A percentile compares a stretch with the other conserved stretches of the same genome.
Evolutionary conservation across 2,888 invertebrate species (phyloP).

Genomic region (Drosophila ustulata): DNA sequence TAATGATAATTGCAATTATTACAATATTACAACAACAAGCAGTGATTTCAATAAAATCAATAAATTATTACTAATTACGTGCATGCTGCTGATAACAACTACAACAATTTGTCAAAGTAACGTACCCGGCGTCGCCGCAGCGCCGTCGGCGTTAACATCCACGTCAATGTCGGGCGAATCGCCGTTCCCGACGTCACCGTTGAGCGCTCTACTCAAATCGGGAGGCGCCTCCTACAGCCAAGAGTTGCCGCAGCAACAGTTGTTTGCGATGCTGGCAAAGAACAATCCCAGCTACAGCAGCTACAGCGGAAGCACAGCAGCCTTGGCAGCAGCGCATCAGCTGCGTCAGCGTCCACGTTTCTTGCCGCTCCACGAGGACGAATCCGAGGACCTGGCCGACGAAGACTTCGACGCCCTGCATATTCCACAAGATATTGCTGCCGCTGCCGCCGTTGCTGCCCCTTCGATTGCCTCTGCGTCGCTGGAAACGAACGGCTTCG

Average conservation of each 20-base stretch:
- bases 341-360: constrained; percentile 56
- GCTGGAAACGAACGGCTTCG: constrained; percentile 81
- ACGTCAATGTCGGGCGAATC: constrained; percentile 39
- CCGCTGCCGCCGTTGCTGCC: constrained; percentile 30
- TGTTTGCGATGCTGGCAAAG: constrained; percentile 78
- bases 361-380: constrained; percentile 60
- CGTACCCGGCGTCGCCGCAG: constrained; percentile 41
- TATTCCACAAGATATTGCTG: constrained; percentile 57
- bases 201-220: constrained; percentile 69
- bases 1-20: constrained; percentile 70
- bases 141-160: constrained; percentile 46
- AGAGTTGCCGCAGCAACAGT: constrained; percentile 77
- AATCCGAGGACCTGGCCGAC: constrained; percentile 46
- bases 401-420: constrained; percentile 64
- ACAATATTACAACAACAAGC: constrained; percentile 50
- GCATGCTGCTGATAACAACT: constrained; percentile 76
- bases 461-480: constrained; percentile 66
- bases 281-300: constrained; percentile 46
- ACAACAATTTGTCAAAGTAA: constrained; percentile 79
- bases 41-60: constrained; percentile 82
- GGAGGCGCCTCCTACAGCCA: constrained; percentile 76
- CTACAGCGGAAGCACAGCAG: constrained; percentile 29
- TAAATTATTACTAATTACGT: constrained; percentile 78
- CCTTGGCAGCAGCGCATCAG: constrained; percentile 37
- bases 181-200: constrained; percentile 49